Percentiles rank a stretch among this genome's conserved stretches.
These are phyloP conservation scores for Scaptomyza graminum DNA, from an alignment of 1,140 invertebrate species.

Conservation along the genomic window DNA sequence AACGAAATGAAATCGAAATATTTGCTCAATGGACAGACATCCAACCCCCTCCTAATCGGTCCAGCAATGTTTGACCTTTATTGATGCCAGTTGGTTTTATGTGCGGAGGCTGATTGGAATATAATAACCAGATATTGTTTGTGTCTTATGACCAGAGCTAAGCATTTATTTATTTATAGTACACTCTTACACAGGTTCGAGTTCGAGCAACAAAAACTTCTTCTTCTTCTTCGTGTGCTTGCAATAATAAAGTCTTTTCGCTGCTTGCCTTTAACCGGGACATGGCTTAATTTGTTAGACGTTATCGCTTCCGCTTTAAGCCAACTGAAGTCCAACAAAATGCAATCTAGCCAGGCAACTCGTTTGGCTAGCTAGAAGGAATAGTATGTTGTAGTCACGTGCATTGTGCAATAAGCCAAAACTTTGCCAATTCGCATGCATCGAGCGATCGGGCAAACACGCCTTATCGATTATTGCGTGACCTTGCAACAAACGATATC, in stretches of 20 bases:
- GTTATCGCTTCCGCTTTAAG: conserved; percentile 72
- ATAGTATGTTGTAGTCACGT: conserved; percentile 53
- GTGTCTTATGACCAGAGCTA: conserved; percentile 51
- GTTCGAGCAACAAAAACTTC: conserved; percentile 3
- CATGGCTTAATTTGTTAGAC: conserved; percentile 79
- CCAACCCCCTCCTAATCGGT: conserved; percentile 4
- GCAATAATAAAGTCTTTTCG: conserved; percentile 65
- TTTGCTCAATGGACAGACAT: neutral
- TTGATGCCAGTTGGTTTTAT: conserved; percentile 81
- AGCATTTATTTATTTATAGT: conserved; percentile 54
- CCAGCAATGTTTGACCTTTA: conserved; percentile 16
- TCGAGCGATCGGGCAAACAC: conserved; percentile 42
- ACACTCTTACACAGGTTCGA: too few species aligned
- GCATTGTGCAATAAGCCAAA: conserved; percentile 65
- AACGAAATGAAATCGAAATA: neutral
- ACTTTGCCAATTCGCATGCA: conserved; percentile 64
- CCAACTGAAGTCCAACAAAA: conserved; percentile 55
- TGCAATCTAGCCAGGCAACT: conserved; percentile 52
- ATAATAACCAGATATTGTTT: conserved; percentile 63
- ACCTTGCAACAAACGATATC: conserved; percentile 43
- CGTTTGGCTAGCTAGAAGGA: conserved; percentile 23
- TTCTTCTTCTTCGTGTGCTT: neutral
- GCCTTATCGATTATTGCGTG: conserved; percentile 60
- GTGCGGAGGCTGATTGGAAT: conserved; percentile 77
- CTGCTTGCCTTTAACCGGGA: conserved; percentile 18